Base-by-base conservation (phyloP, 2,113 vertebrate genomes). In the Lichenostomus cassidix region DNA sequence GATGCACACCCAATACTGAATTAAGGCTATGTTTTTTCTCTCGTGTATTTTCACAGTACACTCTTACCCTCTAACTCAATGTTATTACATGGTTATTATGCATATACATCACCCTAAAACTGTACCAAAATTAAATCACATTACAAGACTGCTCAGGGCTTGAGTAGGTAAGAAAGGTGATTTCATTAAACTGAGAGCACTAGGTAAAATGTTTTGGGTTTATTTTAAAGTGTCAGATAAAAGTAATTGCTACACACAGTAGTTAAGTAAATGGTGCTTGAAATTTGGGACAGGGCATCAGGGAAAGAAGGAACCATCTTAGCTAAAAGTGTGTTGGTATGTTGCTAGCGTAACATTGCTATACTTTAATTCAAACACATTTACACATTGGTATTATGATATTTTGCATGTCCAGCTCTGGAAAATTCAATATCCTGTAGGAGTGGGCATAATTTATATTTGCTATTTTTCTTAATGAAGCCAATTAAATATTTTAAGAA, bases 401-500 rank as follows among this genome's bases (percentile, higher is more conserved):
- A 60, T 14, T 63, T 25, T 80, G 44, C 3, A 6, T 16, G 25
- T 15, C 58, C 37, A 83, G 73, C 35, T 84, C 52, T 89, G 74
- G 64, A 95, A 77, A 97, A 93, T 65, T 92, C 63, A 93, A 16
- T 88, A 76, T 62, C 83, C 77, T 89, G 0, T 22, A 96, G 80
- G 52, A 92, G 49, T 71, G 59, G 22, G 28, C 71, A 75, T 46
- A 90, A 92, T 47, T 77, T 92, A 47, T 90, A 96, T 92, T 96
- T 96, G 80, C 67, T 95, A 33, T 12, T 93, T 91, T 91, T 86
- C 65, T 94, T 73, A 94, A 92, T 92, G 46, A 90, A 90, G 70
- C 73, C 62, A 91, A 91, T 89, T 84, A 92, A 79, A 70, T 94
- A 97, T 79, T 83, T 27, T 37, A 96, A 77, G 89, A 91, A 96